Conservation (phyloP, 2,113 vertebrate species). For the Sporophila hypoxantha region DNA sequence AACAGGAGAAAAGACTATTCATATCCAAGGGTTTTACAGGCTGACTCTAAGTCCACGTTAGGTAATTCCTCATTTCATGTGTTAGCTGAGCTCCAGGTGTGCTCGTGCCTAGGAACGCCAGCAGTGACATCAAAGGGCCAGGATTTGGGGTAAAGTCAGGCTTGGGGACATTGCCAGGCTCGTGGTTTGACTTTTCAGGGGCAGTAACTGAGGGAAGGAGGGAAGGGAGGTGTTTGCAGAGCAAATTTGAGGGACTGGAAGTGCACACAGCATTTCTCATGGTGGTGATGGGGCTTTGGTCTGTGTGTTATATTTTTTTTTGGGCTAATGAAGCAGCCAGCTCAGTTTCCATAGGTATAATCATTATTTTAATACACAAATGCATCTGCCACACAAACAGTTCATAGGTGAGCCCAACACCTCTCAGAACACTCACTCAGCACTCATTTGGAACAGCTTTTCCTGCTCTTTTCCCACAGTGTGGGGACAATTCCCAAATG, state of each 20-base stretch:
- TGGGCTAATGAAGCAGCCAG: not conserved
- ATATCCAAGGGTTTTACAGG: not conserved
- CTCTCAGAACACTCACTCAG: not conserved
- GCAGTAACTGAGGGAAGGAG: not conserved
- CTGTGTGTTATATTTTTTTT: not conserved
- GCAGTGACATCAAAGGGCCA: accelerated
- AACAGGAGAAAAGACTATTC: not conserved
- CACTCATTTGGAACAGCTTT: not conserved
- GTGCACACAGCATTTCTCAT: not conserved
- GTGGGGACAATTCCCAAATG: not conserved
- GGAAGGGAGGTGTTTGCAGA: not conserved
- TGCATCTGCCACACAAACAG: not conserved
- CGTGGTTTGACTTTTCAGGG: not conserved
- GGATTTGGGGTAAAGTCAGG: not conserved
- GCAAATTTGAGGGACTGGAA: not conserved
- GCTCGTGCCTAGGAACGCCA: not conserved
- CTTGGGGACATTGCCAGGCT: not conserved
- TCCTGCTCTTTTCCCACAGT: not conserved
- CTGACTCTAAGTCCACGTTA: not conserved
- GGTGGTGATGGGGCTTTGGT: not conserved
- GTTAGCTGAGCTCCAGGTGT: not conserved
- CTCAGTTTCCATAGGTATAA: not conserved
- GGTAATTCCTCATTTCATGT: not conserved
- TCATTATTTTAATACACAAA: not conserved
- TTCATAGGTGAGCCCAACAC: not conserved